Evolutionary conservation across 2,888 invertebrate species (phyloP), one percentile per base, ranked within the genome.

Genomic region (Drosophila niveifrons): DNA sequence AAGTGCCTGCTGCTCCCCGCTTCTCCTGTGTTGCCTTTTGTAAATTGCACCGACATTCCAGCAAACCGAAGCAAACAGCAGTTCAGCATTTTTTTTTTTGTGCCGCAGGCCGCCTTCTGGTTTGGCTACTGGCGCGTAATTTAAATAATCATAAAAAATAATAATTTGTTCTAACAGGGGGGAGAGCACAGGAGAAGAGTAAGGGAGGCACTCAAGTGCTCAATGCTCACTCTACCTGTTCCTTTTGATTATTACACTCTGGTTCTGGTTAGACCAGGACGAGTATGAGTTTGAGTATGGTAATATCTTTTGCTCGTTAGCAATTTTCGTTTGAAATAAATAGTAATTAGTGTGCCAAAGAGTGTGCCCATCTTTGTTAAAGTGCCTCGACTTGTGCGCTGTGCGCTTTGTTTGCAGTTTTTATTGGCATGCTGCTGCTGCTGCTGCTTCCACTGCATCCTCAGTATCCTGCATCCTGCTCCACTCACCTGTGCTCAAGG

Each of bases 71-170:
- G 23, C 34, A 47, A 43, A 55, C 78, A 64, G 56, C 55, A 53
- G 29, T 29, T 28, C 39, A 53, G 39, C 23, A 4, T 23, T 23
- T 23, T 6, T 23, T 23, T 23, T 23, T 62, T 57, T 41, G 34
- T 10, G 31, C 53, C 44, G 15, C 47, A 44, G 50, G 36, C n/a
- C 47, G 43, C 67, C 75, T 84, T 77, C 76, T 72, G 77, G 69
- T 68, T 66, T 73, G 66, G 55, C 75, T 69, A 72, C 72, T 70
- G 61, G 70, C 73, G 88, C 89, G 82, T 87, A 85, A 85, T 85
- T 85, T 85, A 89, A 85, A 85, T 85, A 85, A 85, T 85, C 85
- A 84, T 85, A 87, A 89, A 89, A 85, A 84, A 85, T 89, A 85
- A 89, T 85, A 85, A 85, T 85, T 88, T 86, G 59, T 72, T 88